Evolutionary conservation across 1,140 invertebrate genomes (phyloP).

Genomic region (Bombyx mori): ASM3026992v2 NC_085130.1:18142001-18142500

Average conservation of each 20-base stretch:
- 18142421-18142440: conserved; percentile 78
- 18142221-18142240: conserved; percentile 79
- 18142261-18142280: conserved; percentile 84
- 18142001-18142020: conserved; percentile 95
- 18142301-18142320: conserved; percentile 77
- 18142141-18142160: conserved; percentile 74
- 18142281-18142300: conserved; percentile 76
- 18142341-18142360: conserved; percentile 92
- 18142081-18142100: conserved; percentile 49
- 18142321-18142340: conserved; percentile 78
- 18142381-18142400: conserved; percentile 91
- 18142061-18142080: conserved; percentile 38
- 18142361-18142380: conserved; percentile 87
- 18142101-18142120: conserved; percentile 64
- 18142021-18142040: conserved; percentile 78
- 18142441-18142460: conserved; percentile 60
- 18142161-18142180: conserved; percentile 68
- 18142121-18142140: conserved; percentile 90
- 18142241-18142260: conserved; percentile 89
- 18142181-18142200: conserved; percentile 81
- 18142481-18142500: conserved; percentile 91
- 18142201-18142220: conserved; percentile 80
- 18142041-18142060: conserved; percentile 49
- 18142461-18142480: conserved; percentile 75
- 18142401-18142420: conserved; percentile 88